These are phyloP conservation scores for Cataglyphis albicans DNA, from an alignment of 2,888 invertebrate genomes.

Conservation along the genomic window DNA sequence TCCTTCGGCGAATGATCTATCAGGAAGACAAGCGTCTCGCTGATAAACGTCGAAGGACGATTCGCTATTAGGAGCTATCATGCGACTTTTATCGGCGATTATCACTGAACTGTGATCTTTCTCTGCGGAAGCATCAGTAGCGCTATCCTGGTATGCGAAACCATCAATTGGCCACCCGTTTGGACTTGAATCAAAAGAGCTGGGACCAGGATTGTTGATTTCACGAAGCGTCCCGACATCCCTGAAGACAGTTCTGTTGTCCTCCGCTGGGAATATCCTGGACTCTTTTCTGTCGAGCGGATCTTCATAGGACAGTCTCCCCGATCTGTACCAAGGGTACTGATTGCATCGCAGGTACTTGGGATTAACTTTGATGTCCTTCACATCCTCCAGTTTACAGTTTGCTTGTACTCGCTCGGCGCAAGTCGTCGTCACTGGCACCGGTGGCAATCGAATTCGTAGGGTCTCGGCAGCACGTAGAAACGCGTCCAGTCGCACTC, in stretches of 20 bases:
- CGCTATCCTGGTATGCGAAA: conserved; percentile 46
- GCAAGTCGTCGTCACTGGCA: conserved; percentile 67
- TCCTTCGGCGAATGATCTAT: conserved; percentile 5
- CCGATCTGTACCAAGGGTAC: conserved; percentile 71
- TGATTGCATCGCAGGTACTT: conserved; percentile 77
- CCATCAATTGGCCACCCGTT: conserved; percentile 56
- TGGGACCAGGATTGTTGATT: conserved; percentile 54
- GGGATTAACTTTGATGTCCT: conserved; percentile 74
- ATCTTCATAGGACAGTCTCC: conserved; percentile 39
- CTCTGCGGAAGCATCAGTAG: conserved; percentile 9
- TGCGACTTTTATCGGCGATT: conserved; percentile 1
- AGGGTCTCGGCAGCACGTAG: conserved; percentile 87
- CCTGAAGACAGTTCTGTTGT: conserved; percentile 40
- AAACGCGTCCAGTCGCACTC: conserved; percentile 88
- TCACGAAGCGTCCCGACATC: conserved; percentile 60
- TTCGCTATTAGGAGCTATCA: not conserved
- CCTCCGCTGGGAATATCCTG: conserved; percentile 30
- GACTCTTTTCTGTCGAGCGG: conserved; percentile 54
- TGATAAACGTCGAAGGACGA: conserved; percentile 15
- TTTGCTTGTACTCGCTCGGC: conserved; percentile 51
- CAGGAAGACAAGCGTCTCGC: conserved; percentile 2
- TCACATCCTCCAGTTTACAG: conserved; percentile 75
- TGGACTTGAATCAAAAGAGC: conserved; percentile 54
- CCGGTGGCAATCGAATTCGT: conserved; percentile 79
- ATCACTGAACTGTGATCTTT: conserved; percentile 11